Evolutionary conservation across 2,797 vertebrate genomes (phyloP).

Genomic region (Taenioides sp.): DNA sequence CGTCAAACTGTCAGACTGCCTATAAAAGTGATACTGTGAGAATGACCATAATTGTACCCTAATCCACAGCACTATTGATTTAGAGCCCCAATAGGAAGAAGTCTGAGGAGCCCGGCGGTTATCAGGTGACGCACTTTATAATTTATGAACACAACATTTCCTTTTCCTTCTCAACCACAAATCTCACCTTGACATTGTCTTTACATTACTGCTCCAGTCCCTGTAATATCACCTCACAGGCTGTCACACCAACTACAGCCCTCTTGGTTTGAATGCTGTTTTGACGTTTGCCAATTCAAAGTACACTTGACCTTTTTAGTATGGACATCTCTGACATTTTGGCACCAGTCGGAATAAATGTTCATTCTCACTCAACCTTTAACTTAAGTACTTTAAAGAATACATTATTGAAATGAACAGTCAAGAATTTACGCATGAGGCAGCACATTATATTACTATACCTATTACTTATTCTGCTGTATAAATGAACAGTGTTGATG

Average conservation of each 20-base stretch:
- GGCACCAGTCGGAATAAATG: constrained; percentile 6
- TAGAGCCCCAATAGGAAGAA: constrained; percentile 44
- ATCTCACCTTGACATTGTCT: constrained; percentile 48
- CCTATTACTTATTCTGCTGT: neutral
- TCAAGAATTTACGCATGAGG: neutral
- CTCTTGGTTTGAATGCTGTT: neutral
- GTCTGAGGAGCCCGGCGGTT: constrained; percentile 42
- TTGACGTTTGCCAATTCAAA: constrained; percentile 11
- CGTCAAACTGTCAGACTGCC: constrained; percentile 62
- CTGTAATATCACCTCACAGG: constrained; percentile 2
- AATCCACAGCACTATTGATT: constrained; percentile 68
- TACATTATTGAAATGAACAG: neutral
- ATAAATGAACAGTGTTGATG: neutral
- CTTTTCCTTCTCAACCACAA: constrained; percentile 42
- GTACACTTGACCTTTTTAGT: constrained; percentile 14
- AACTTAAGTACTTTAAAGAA: neutral
- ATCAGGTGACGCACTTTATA: constrained; percentile 56
- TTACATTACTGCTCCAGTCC: constrained; percentile 12
- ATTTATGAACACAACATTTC: constrained; percentile 55
- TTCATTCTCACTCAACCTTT: constrained; percentile 6
- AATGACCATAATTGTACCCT: constrained; percentile 61
- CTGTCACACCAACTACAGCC: constrained; percentile 2
- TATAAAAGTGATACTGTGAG: constrained; percentile 57
- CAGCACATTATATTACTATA: too few relatives aligned
- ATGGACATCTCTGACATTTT: constrained; percentile 11